Percentiles rank a stretch among this genome's conserved stretches.
Conservation (phyloP, 2,113 vertebrate genomes). For the Lanius ludovicianus region DNA sequence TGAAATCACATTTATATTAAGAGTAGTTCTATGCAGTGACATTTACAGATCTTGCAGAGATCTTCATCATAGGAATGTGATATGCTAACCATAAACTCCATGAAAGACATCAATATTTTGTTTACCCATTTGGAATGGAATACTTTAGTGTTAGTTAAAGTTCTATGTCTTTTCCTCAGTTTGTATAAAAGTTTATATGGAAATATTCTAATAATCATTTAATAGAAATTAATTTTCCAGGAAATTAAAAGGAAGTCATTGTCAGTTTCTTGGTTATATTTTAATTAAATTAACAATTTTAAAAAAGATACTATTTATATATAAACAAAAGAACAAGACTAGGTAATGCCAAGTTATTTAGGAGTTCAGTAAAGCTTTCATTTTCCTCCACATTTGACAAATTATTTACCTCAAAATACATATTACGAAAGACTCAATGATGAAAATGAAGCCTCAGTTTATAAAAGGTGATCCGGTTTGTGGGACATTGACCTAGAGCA, state of each 20-base stretch:
- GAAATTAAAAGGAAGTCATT: neutral
- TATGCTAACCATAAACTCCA: neutral
- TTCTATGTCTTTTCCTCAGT: neutral
- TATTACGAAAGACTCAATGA: neutral
- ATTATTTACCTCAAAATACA: neutral
- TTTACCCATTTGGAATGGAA: neutral
- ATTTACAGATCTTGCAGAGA: neutral
- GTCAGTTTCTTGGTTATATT: neutral
- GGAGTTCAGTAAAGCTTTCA: neutral
- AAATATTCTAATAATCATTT: neutral
- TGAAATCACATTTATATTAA: neutral
- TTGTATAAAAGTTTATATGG: neutral
- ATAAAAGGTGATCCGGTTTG: neutral
- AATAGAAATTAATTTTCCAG: neutral
- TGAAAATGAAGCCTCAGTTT: neutral
- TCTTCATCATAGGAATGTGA: neutral
- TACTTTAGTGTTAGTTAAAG: neutral
- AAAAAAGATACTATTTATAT: neutral
- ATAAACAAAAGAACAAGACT: neutral
- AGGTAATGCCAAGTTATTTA: neutral
- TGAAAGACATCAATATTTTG: neutral
- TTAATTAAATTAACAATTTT: neutral
- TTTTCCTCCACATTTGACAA: neutral
- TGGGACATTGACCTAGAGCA: neutral
- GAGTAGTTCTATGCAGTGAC: neutral